Evolutionary conservation across 1,140 invertebrate species (phyloP).

Genomic region (Solenopsis invicta): DNA sequence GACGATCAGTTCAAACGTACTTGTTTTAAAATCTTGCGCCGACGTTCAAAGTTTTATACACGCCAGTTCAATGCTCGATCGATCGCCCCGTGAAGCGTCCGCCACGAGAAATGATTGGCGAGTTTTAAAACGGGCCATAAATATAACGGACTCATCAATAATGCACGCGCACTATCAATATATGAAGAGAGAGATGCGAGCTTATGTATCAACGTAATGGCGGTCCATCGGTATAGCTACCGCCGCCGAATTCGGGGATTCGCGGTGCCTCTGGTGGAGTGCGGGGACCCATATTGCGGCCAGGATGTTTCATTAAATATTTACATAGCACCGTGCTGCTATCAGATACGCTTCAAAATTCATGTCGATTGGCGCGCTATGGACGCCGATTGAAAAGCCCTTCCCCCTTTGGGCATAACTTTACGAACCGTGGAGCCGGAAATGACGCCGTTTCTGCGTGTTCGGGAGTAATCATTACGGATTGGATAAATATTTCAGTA

Average conservation of each 20-base stretch:
- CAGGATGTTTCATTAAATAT: conserved; percentile 87
- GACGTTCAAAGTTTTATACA: conserved; percentile 65
- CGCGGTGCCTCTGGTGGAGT: conserved; percentile 72
- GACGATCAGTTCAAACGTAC: background rate
- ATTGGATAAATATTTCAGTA: conserved; percentile 48
- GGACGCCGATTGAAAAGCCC: conserved; percentile 83
- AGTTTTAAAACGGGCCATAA: conserved; percentile 81
- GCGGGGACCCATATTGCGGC: conserved; percentile 84
- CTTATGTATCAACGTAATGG: conserved; percentile 85
- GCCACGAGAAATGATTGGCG: conserved; percentile 79
- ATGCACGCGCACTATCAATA: conserved; percentile 83
- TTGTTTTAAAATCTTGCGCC: conserved; percentile 64
- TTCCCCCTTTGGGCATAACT: conserved; percentile 78
- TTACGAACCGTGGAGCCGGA: conserved; percentile 79
- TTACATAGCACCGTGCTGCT: conserved; percentile 84
- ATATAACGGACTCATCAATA: conserved; percentile 83
- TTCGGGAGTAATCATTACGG: conserved; percentile 38
- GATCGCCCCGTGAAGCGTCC: conserved; percentile 56
- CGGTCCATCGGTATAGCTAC: conserved; percentile 70
- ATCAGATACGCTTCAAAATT: conserved; percentile 86
- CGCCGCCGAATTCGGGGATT: conserved; percentile 54
- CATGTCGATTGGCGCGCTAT: conserved; percentile 82
- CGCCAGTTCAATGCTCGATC: conserved; percentile 66
- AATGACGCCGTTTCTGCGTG: conserved; percentile 55
- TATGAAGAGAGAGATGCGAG: conserved; percentile 78